phyloP scores from a whole-genome alignment of 2,888 invertebrate genomes.

The Drosophila mettleri region DNA sequence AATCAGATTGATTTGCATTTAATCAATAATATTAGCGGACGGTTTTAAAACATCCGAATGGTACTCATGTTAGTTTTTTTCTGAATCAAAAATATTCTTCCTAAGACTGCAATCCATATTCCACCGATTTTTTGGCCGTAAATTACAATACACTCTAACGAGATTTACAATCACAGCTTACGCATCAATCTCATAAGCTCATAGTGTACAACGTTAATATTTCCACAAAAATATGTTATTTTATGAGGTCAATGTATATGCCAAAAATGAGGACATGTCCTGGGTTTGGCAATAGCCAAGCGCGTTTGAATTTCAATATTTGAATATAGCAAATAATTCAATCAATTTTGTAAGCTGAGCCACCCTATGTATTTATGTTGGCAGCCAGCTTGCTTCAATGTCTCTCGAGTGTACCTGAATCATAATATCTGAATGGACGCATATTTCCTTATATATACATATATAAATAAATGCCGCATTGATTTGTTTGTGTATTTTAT shows the following conservation, averaged over 20 bases:
- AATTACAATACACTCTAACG: too few species aligned
- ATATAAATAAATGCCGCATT: constrained; percentile 71
- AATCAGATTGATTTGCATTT: constrained; percentile 1
- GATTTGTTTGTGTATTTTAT: constrained; percentile 82
- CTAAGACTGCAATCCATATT: too few species aligned
- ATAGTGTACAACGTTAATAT: neutral
- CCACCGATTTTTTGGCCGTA: too few species aligned
- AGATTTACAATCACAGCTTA: neutral
- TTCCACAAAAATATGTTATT: too few species aligned
- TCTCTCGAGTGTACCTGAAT: constrained; percentile 15
- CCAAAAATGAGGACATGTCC: constrained; percentile 24
- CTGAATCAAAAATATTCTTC: too few species aligned
- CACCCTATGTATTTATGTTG: constrained; percentile 1
- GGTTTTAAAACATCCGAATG: too few species aligned
- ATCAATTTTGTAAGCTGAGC: constrained; percentile 43
- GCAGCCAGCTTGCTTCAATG: constrained; percentile 6
- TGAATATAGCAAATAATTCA: constrained; percentile 34
- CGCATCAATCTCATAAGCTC: neutral
- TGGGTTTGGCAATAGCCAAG: constrained; percentile 22
- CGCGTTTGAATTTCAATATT: constrained; percentile 22
- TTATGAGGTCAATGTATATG: neutral
- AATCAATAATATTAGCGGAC: neutral
- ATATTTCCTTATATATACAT: constrained; percentile 21
- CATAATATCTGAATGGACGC: constrained; percentile 27
- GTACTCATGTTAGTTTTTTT: too few species aligned